These are phyloP conservation scores for Umimayanthus chanpuru DNA, from an alignment of 92 coral and sea anemone species.

Conservation along the genomic window DNA sequence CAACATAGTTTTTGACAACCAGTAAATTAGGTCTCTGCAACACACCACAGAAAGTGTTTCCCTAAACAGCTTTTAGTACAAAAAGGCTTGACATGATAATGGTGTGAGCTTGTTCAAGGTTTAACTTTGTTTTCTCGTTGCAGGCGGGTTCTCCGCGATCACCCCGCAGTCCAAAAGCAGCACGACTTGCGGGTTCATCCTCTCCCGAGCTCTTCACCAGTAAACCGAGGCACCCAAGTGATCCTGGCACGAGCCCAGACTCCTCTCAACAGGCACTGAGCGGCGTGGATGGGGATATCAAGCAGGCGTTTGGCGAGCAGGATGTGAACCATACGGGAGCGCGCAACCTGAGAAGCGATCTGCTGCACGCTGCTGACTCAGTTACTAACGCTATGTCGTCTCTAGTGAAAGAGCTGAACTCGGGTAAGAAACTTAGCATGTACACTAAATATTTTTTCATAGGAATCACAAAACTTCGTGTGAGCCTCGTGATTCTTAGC, in stretches of 20 bases:
- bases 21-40: too few species aligned
- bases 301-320: constrained; percentile 84
- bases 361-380: constrained; percentile 93
- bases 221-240: constrained; percentile 57
- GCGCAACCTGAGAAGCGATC: constrained; percentile 84
- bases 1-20: too few species aligned
- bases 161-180: constrained; percentile 78
- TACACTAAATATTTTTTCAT: too few species aligned
- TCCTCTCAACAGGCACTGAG: constrained; percentile 73
- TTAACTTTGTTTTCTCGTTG: neutral
- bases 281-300: constrained; percentile 91
- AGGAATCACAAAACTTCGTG: too few species aligned
- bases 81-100: neutral
- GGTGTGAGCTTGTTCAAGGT: neutral
- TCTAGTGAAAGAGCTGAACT: constrained; percentile 91
- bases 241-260: constrained; percentile 63
- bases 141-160: constrained; percentile 97
- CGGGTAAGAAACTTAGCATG: constrained; percentile 62
- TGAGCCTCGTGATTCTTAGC: too few species aligned
- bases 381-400: constrained; percentile 99
- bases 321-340: constrained; percentile 51
- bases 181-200: constrained; percentile 52
- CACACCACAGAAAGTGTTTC: too few species aligned
- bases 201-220: constrained; percentile 58
- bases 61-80: too few species aligned